These are phyloP conservation scores for Artemia franciscana DNA, from an alignment of 1,140 invertebrate species.

Conservation along the genomic window DNA sequence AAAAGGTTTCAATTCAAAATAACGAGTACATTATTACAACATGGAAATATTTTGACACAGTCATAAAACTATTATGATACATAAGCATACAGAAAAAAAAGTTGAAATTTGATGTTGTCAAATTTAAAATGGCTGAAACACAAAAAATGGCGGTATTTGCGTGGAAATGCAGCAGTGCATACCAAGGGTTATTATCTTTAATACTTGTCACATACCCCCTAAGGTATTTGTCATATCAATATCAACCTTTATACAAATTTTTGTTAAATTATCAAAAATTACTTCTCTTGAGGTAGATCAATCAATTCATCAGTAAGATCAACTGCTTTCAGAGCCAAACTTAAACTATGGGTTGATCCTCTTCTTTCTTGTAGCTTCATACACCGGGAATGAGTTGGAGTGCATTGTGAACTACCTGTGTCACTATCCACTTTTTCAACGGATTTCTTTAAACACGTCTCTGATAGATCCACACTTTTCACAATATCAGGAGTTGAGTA, in stretches of 20 bases:
- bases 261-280: too few species aligned
- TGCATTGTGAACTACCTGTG: not conserved
- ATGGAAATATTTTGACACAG: too few species aligned
- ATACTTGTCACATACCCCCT: too few species aligned
- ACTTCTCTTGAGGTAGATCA: constrained; percentile 26
- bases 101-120: too few species aligned
- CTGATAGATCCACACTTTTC: not conserved
- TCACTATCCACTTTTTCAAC: not conserved
- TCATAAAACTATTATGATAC: too few species aligned
- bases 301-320: constrained; percentile 14
- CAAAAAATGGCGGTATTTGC: too few species aligned
- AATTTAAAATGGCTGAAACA: too few species aligned
- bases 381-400: not conserved
- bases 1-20: too few species aligned
- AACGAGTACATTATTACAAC: too few species aligned
- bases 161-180: not conserved
- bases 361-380: constrained; percentile 22
- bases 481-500: not conserved
- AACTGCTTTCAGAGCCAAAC: constrained; percentile 30
- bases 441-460: not conserved
- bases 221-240: too few species aligned
- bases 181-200: constrained; percentile 9
- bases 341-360: constrained; percentile 64
- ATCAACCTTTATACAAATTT: too few species aligned
- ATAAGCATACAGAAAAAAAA: too few species aligned